Evolutionary conservation across 2,113 vertebrate species (phyloP), one percentile per base, ranked within the genome.

Genomic region (Ciconia stormi): DNA sequence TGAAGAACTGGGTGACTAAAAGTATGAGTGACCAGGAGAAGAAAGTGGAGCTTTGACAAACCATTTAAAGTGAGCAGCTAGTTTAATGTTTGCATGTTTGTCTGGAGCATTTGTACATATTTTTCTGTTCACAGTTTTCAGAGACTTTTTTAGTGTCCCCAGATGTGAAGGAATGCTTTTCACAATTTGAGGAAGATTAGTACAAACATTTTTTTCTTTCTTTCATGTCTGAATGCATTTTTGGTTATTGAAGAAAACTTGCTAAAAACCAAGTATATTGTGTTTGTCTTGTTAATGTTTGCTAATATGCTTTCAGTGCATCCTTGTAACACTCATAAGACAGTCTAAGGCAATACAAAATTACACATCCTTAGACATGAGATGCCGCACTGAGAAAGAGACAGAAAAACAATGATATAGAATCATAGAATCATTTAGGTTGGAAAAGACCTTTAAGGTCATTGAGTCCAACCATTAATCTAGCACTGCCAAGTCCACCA

Each of bases 181-280:
- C 62, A 47, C 5, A 55, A 32, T 70, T 67, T 82, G n/a, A 90
- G 9, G 6, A 70, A 79, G 5, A 77, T 70, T 26, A 52, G 7
- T 47, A 62, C 44, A 61, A 74, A 34, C 1, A 13, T 5, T 13
- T 13, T 13, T 25, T 52, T 46, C 26, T 30, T 65, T 26, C 70
- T 56, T 36, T 55, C 36, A 16, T 66, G 8, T 46, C 32, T 36
- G 30, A 81, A 50, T 73, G 8, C 2, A 30, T 49, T 81, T 71
- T 73, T 70, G 5, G 4, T 63, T 82, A 42, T 27, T n/a, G 13
- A 82, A 81, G 23, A 72, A 73, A 84, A 58, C 11, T 22, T 82
- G 11, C 2, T 50, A 63, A 81, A 72, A 87, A 4, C 0, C 8
- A 34, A 11, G 2, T 29, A 8, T 62, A 46, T 22, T 36, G 3